Evolutionary conservation across 2,113 vertebrate species (phyloP).

Genomic region (Axis porcinus): DNA sequence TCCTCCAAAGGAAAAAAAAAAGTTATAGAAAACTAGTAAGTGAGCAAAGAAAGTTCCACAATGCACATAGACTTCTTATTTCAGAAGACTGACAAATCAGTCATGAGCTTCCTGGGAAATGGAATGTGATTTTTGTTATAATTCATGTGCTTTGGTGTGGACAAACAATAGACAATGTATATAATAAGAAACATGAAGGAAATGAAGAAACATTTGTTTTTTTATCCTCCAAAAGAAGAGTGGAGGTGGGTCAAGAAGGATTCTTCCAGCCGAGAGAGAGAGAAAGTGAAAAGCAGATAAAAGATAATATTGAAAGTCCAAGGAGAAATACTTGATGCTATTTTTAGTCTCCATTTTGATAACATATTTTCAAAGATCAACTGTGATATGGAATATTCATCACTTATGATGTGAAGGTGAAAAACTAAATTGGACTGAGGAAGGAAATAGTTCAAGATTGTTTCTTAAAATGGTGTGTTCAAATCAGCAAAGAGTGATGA

Average conservation of each 20-base stretch:
- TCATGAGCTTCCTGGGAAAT: not conserved
- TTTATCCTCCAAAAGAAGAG: not conserved
- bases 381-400: not conserved
- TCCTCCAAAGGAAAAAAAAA: not conserved
- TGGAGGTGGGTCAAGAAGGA: not conserved
- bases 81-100: not conserved
- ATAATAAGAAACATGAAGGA: not conserved
- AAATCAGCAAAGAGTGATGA: not conserved
- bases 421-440: not conserved
- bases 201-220: not conserved
- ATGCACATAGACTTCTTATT: not conserved
- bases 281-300: not conserved
- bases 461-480: not conserved
- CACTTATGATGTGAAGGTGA: not conserved
- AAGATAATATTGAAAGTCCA: not conserved
- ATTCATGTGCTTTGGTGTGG: not conserved
- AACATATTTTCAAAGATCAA: slow-evolving; percentile 35
- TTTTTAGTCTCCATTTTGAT: slow-evolving; percentile 21
- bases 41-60: not conserved
- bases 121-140: not conserved
- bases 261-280: not conserved
- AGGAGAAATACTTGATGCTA: not conserved
- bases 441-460: not conserved
- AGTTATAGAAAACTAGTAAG: accelerated
- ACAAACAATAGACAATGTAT: not conserved